Conservation (phyloP, 2,113 vertebrate genomes). For the Nothoprocta pentlandii region DNA sequence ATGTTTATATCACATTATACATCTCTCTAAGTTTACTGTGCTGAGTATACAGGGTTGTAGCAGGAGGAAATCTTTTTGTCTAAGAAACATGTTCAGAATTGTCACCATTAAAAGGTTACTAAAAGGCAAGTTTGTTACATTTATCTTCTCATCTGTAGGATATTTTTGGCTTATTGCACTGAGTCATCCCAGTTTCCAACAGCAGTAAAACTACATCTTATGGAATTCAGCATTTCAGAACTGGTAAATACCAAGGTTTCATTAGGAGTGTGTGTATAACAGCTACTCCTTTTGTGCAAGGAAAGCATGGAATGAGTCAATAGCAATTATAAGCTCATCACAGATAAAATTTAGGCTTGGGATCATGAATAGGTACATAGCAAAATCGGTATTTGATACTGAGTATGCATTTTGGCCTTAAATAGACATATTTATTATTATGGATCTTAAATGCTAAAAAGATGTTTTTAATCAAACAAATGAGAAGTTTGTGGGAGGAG, state of each 20-base stretch:
- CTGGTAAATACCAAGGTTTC: conserved; percentile 1
- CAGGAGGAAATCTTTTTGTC: conserved; percentile 71
- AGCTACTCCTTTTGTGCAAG: neutral
- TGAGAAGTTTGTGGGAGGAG: neutral
- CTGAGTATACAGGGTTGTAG: conserved; percentile 57
- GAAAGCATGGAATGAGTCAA: neutral
- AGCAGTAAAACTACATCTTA: neutral
- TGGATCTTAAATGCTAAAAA: neutral
- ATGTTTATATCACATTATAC: conserved; percentile 84
- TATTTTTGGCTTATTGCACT: conserved; percentile 47
- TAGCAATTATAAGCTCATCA: neutral
- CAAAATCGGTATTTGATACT: conserved; percentile 7
- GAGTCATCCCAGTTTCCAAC: conserved; percentile 14
- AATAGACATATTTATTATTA: neutral
- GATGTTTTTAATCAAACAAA: neutral
- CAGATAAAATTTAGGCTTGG: neutral
- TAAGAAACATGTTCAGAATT: conserved; percentile 65
- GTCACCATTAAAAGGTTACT: conserved; percentile 60
- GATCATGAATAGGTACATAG: neutral
- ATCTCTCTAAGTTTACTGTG: conserved; percentile 79
- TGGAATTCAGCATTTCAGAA: conserved; percentile 32
- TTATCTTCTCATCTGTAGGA: conserved; percentile 59
- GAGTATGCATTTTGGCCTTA: neutral
- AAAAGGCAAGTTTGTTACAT: conserved; percentile 53
- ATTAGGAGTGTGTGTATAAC: neutral